These are phyloP conservation scores for Invenusta paracnida DNA, from an alignment of 2,888 invertebrate species.

Conservation along the genomic window DNA sequence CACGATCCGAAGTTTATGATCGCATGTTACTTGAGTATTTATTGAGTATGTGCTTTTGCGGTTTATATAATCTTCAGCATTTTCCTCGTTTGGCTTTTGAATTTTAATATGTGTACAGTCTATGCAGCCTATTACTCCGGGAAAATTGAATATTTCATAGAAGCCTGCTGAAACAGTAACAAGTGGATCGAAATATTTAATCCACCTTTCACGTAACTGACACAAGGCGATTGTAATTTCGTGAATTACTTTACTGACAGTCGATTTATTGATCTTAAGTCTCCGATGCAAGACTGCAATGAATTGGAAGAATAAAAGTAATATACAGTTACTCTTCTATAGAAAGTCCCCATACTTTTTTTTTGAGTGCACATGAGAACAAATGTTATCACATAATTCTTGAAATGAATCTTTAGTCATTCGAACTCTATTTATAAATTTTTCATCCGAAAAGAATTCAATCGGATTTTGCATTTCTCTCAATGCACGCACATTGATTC, in stretches of 20 bases:
- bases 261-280: constrained; percentile 10
- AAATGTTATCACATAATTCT: neutral
- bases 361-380: neutral
- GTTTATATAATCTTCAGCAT: constrained; percentile 15
- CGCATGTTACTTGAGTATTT: constrained; percentile 13
- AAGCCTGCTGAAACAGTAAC: neutral
- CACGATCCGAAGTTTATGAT: neutral
- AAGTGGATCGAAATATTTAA: constrained; percentile 20
- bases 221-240: constrained; percentile 8
- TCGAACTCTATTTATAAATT: neutral
- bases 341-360: constrained; percentile 19
- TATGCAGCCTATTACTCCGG: constrained; percentile 8
- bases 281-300: neutral
- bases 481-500: neutral
- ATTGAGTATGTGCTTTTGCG: neutral
- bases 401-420: neutral
- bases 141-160: constrained; percentile 18
- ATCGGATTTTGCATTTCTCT: neutral
- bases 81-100: neutral
- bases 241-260: constrained; percentile 24
- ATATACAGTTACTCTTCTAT: neutral
- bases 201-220: neutral
- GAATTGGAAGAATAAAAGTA: constrained; percentile 11
- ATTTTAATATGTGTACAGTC: constrained; percentile 23
- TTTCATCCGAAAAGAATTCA: neutral